A percentile compares a stretch with the other conserved stretches of the same genome.
phyloP scores from a whole-genome alignment of 2,888 invertebrate species.

The Melanophora roralis region DNA sequence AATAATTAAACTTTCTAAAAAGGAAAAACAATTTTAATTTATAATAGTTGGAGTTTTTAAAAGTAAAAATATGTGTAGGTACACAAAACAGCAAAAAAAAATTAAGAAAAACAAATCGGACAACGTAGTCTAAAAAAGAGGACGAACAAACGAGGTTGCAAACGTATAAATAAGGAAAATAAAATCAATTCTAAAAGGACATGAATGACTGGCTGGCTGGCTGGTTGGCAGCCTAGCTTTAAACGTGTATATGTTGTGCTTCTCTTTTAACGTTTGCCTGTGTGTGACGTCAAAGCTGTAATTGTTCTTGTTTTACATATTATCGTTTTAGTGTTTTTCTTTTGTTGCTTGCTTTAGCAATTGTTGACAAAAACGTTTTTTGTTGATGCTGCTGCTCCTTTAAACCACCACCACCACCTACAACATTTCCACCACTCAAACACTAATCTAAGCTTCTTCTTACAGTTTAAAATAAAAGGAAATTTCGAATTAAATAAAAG shows the following conservation, averaged over 20 bases:
- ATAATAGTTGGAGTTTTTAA: background rate
- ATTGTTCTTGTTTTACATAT: conserved; percentile 50
- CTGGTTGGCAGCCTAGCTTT: conserved; percentile 17
- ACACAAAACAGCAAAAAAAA: background rate
- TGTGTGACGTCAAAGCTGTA: conserved; percentile 64
- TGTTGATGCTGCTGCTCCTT: conserved; percentile 17
- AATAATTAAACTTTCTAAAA: background rate
- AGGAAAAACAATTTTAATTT: conserved; percentile 22
- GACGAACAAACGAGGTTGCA: background rate
- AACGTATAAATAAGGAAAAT: background rate
- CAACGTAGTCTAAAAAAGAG: background rate
- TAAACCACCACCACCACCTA: conserved; percentile 14
- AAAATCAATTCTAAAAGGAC: conserved; percentile 57
- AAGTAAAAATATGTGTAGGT: background rate
- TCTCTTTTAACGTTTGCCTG: conserved; percentile 18
- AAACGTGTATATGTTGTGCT: conserved; percentile 8
- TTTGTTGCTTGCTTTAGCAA: conserved; percentile 18
- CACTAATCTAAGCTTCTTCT: conserved; percentile 54
- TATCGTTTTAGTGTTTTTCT: conserved; percentile 5
- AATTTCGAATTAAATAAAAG: conserved; percentile 25
- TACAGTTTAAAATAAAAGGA: conserved; percentile 39
- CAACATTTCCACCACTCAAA: conserved; percentile 7
- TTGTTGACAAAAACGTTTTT: too few relatives aligned
- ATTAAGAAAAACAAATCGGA: background rate
- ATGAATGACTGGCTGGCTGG: conserved; percentile 46